Evolutionary conservation across 2,113 vertebrate species (phyloP).

Genomic region (Psittacus erithacus): DNA sequence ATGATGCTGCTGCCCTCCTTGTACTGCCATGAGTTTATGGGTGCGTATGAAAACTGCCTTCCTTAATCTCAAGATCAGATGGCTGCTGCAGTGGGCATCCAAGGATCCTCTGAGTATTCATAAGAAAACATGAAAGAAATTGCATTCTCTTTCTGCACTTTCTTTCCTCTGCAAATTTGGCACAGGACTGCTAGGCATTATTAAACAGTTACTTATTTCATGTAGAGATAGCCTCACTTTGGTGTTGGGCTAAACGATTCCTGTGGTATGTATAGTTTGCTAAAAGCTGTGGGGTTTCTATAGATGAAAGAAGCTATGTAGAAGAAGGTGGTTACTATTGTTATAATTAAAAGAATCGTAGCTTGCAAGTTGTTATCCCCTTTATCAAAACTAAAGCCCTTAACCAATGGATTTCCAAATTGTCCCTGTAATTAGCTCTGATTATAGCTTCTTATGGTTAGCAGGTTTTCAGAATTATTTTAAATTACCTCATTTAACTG

Average conservation of each 20-base stretch:
- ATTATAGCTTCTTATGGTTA: slow-evolving; percentile 45
- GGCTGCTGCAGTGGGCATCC: background rate
- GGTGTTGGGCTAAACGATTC: background rate
- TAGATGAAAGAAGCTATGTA: background rate
- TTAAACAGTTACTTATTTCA: background rate
- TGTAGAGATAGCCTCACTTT: background rate
- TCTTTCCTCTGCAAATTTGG: background rate
- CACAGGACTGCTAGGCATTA: background rate
- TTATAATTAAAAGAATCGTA: slow-evolving; percentile 28
- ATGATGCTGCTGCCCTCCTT: background rate
- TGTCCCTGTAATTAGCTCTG: slow-evolving; percentile 57
- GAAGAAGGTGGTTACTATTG: background rate
- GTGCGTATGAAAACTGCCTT: background rate
- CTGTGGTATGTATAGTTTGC: background rate
- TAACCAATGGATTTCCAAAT: slow-evolving; percentile 49
- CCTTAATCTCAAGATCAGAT: background rate
- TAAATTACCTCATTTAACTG: slow-evolving; percentile 47
- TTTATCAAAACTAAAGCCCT: slow-evolving; percentile 45
- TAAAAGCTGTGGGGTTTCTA: background rate
- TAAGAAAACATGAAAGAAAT: background rate
- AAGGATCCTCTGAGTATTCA: background rate
- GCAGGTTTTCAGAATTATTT: slow-evolving; percentile 21
- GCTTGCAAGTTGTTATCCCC: slow-evolving; percentile 35
- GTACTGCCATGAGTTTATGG: fast-evolving
- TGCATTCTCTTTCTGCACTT: background rate